Evolutionary conservation across 2,888 invertebrate species (phyloP), one percentile per base, ranked within the genome.

Genomic region (Spatulosminthurus flaviceps): DNA sequence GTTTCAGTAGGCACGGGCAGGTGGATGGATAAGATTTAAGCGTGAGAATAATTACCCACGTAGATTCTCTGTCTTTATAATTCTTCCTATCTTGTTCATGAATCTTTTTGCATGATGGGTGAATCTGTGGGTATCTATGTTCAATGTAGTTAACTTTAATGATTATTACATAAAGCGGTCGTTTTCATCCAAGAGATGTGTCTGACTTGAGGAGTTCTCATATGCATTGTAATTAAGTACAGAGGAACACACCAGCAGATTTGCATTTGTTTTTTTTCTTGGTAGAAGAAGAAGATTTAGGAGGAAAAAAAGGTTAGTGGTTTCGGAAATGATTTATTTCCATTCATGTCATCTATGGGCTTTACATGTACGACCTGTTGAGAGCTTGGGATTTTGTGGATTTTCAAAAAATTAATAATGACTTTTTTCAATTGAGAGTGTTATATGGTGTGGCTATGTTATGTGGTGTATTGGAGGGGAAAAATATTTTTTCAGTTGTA

Each of bases 301-400:
- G n/a, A 51, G 51, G 51, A 51, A n/a, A n/a, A n/a, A n/a, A n/a
- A n/a, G 51, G 51, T 51, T 51, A 2, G 9, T 51, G 7, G 16
- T n/a, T n/a, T 51, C 51, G 51, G 51, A 51, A 51, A 51, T 51
- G 51, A 51, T 51, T 51, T 51, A 51, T 51, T 51, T 51, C 4
- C 51, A 51, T 51, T 51, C 51, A 51, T 51, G 51, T 51, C 51
- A 51, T 51, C 5, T 16, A 51, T n/a, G 16, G n/a, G n/a, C n/a
- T 19, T 51, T 51, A 16, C 51, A 51, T 11, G n/a, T 9, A 13
- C 51, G 51, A 7, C 5, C 34, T 34, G 34, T 34, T 34, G 34
- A 34, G 34, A 34, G 34, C 9, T 34, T 34, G 4, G 9, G 9
- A n/a, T n/a, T n/a, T 34, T 4, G 9, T 34, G 34, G 9, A 34